Base-by-base conservation (phyloP, 1,140 invertebrate species). In the Pomacea maculata region DNA sequence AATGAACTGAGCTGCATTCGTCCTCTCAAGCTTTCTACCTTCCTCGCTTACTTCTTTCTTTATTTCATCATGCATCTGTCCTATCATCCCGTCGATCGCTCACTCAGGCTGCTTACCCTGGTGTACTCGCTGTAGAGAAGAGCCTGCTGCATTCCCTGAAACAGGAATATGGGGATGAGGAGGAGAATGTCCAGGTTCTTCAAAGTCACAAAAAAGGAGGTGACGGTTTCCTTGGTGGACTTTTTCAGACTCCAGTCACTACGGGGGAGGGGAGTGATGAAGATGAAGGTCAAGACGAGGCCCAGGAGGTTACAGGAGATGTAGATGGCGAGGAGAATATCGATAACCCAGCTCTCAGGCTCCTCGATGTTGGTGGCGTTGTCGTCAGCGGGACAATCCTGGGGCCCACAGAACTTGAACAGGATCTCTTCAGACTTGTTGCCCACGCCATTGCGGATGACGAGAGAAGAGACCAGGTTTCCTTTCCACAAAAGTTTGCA, bases 141-240 rank as follows among this genome's bases (percentile, higher is more conserved):
- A 10, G 85, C 84, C 29, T 83, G 81, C 76, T 87, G 81, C 64
- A 84, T 82, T 5, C 83, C 75, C n/a, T 83, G 78, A 63, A 84
- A 87, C 71, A 86, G 71, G 61, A 87, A 84, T 71, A 87, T 73
- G 1, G 85, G 85, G 15, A 85, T 81, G 54, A 87, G 82, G 34
- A 85, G 79, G 7, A 82, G 61, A 54, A 86, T 85, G n/a, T 83
- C 71, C 45, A 75, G 72, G 29, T 78, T 78, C 29, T 79, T 29
- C 54, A 86, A 65, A 34, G 45, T 80, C 77, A 78, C 77, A 74
- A 86, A 86, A 45, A 79, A 83, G 8, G 86, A 85, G 54, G 82
- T 75, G 73, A 83, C 55, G 11, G 81, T 82, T 9, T 79, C 52
- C 34, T 70, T 73, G 14, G 84, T 55, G 2, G 67, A 81, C 29